Percentiles rank a stretch among this genome's conserved stretches.
Conservation (phyloP, 2,888 invertebrate species). For the Hanleya hanleyi region DNA sequence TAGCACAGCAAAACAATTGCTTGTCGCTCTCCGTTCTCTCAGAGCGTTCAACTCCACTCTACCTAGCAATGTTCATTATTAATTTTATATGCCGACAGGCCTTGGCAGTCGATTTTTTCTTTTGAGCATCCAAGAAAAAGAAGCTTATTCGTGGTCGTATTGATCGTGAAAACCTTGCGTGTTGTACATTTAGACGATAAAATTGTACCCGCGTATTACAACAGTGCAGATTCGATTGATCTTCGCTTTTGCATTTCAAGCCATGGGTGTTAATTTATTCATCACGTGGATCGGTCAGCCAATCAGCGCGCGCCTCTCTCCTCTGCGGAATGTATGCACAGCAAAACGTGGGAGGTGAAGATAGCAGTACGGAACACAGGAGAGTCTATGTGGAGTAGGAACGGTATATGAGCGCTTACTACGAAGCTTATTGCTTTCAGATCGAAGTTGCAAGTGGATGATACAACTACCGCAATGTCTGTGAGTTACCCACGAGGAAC, state of each 20-base stretch:
- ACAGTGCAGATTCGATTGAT: not conserved
- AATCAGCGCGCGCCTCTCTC: not conserved
- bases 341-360: conserved; percentile 4
- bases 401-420: not conserved
- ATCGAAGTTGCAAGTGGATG: conserved; percentile 1
- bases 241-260: conserved; percentile 5
- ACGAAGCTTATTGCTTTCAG: not conserved
- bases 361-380: not conserved
- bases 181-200: no score
- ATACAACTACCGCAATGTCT: conserved; percentile 1
- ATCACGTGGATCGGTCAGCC: conserved; percentile 3
- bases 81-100: no score
- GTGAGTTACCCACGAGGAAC: conserved; percentile 5
- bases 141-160: no score
- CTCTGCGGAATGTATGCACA: conserved; percentile 2
- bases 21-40: no score
- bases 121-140: no score
- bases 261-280: conserved; percentile 11
- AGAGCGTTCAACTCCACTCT: no score
- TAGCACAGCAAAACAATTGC: no score
- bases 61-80: no score
- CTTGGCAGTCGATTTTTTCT: no score
- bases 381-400: not conserved
- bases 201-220: no score
- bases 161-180: no score